phyloP scores from a whole-genome alignment of 2,113 vertebrate genomes.

The Thunnus maccoyii region DNA sequence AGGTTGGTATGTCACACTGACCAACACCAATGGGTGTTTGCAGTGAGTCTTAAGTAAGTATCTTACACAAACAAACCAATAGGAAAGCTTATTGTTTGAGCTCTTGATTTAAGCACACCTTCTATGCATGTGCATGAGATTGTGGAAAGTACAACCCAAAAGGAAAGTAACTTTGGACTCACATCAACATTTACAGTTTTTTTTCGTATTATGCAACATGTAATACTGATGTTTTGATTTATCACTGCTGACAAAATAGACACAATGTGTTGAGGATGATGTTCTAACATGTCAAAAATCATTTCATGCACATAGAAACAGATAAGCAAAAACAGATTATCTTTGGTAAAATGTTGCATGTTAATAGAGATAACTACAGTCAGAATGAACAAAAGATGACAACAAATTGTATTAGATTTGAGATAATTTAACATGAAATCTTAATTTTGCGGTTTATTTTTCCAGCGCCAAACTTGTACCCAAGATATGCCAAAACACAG shows the following conservation, averaged over 20 bases:
- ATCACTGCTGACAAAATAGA: background rate
- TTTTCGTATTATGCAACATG: background rate
- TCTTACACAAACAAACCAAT: background rate
- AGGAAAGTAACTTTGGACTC: background rate
- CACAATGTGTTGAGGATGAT: background rate
- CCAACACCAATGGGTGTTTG: background rate
- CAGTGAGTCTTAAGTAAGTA: background rate
- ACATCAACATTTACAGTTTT: background rate
- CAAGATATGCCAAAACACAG: conserved; percentile 21
- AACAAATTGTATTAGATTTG: conserved; percentile 2
- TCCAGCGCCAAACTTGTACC: background rate
- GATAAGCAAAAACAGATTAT: conserved; percentile 38
- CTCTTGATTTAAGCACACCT: conserved; percentile 7
- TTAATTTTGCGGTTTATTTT: conserved; percentile 10
- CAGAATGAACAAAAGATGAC: background rate
- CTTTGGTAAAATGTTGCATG: conserved; percentile 7
- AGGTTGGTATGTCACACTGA: background rate
- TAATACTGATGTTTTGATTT: background rate
- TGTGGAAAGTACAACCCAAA: background rate
- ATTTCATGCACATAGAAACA: conserved; percentile 3
- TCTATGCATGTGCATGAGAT: background rate
- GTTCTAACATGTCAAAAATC: background rate
- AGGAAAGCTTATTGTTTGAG: background rate
- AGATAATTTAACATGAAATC: conserved; percentile 15
- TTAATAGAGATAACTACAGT: background rate